Evolutionary conservation across 2,113 vertebrate species (phyloP).

Genomic region (Plectropomus leopardus): DNA sequence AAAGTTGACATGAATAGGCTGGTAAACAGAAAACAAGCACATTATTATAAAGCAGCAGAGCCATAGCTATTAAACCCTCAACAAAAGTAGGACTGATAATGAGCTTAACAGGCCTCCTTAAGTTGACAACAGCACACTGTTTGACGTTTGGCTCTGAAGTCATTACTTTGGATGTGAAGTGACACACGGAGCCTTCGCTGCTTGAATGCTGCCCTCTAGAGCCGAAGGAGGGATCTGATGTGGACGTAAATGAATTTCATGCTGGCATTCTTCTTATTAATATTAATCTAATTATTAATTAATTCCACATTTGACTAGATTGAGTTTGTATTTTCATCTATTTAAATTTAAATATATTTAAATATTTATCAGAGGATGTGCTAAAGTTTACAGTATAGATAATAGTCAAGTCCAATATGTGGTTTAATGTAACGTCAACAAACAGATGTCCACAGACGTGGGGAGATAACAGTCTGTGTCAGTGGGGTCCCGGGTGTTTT

Average conservation of each 20-base stretch:
- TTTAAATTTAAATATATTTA: no score
- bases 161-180: conserved; percentile 29
- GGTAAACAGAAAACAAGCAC: conserved; percentile 54
- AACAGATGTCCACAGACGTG: no score
- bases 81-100: conserved; percentile 65
- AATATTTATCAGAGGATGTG: no score
- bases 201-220: conserved; percentile 65
- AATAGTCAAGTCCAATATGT: no score
- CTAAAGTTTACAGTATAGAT: no score
- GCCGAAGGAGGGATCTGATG: conserved; percentile 5
- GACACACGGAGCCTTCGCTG: background rate
- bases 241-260: background rate
- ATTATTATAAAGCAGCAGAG: conserved; percentile 57
- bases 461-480: no score
- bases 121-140: conserved; percentile 60
- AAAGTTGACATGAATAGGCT: conserved; percentile 73
- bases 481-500: no score
- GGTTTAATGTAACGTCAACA: no score
- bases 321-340: no score
- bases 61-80: conserved; percentile 48
- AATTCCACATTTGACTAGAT: background rate
- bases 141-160: conserved; percentile 54
- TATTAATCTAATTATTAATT: background rate
- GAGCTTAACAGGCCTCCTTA: conserved; percentile 37
- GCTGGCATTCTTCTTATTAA: background rate